A percentile compares a stretch with the other conserved stretches of the same genome.
These are phyloP conservation scores for Tiaroga cobitis DNA, from an alignment of 2,797 vertebrate species.

Conservation along the genomic window DNA sequence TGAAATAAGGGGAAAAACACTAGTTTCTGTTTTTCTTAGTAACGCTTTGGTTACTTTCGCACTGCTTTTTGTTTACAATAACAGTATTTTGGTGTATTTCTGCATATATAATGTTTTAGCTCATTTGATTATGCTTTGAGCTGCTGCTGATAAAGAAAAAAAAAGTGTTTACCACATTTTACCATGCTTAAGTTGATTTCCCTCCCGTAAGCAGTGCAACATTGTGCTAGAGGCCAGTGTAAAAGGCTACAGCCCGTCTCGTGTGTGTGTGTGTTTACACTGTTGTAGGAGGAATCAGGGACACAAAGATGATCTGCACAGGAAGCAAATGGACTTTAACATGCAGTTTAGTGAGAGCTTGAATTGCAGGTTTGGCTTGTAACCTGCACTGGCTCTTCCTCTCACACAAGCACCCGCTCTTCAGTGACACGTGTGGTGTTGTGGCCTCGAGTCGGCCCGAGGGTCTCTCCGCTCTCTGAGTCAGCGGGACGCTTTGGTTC, in stretches of 20 bases:
- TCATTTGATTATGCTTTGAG: neutral
- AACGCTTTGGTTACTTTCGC: neutral
- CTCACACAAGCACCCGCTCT: neutral
- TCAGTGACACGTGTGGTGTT: neutral
- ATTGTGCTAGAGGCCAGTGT: neutral
- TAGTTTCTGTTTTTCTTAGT: no score
- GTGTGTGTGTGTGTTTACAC: neutral
- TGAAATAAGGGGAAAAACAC: neutral
- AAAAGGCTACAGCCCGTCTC: no score
- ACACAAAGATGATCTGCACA: neutral
- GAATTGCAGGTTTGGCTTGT: neutral
- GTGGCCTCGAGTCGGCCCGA: neutral
- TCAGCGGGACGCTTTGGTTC: conserved; percentile 10
- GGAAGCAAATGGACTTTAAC: neutral
- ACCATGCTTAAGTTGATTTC: neutral
- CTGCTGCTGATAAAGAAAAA: neutral
- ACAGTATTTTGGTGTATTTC: neutral
- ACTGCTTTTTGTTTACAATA: neutral
- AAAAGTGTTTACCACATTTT: neutral
- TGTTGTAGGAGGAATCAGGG: neutral
- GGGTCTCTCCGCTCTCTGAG: neutral
- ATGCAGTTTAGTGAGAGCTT: neutral
- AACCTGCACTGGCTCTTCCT: neutral
- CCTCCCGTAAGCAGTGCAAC: neutral
- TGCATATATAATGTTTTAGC: neutral